Percentiles rank a stretch among this genome's conserved stretches.
Conservation (phyloP, 2,797 vertebrate genomes). For the Spinibarbus caldwelli region DNA sequence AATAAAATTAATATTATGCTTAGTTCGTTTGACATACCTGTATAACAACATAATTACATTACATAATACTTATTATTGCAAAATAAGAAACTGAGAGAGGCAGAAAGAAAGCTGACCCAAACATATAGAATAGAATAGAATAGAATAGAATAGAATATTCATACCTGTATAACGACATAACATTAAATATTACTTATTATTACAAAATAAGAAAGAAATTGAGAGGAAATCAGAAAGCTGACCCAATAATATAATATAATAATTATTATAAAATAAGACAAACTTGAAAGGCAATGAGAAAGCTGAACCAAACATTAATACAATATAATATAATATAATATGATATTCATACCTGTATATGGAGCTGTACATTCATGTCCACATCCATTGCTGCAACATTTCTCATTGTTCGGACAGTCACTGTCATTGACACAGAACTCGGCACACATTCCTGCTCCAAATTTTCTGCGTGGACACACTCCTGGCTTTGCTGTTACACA, state of each 20-base stretch:
- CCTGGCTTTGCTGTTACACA: conserved; percentile 73
- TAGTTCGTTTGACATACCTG: too few species aligned
- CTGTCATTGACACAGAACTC: conserved; percentile 72
- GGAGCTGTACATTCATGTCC: conserved; percentile 71
- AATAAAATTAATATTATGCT: background rate
- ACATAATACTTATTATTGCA: background rate
- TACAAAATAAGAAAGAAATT: background rate
- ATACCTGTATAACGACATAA: too few species aligned
- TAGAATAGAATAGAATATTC: too few species aligned
- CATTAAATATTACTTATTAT: background rate
- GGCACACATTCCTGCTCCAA: conserved; percentile 67
- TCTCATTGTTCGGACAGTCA: conserved; percentile 69
- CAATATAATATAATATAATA: background rate
- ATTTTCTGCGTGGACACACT: conserved; percentile 68
- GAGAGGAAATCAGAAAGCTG: background rate
- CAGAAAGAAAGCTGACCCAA: background rate
- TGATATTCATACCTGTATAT: conserved; percentile 66
- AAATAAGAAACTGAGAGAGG: background rate
- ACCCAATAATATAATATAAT: too few species aligned
- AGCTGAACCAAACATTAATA: background rate
- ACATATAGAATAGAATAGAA: background rate
- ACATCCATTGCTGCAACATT: conserved; percentile 82
- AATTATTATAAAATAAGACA: too few species aligned
- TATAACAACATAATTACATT: background rate
- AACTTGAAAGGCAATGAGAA: too few species aligned